Evolutionary conservation across 1,140 invertebrate species (phyloP).

Genomic region (Rhynchophorus ferrugineus): DNA sequence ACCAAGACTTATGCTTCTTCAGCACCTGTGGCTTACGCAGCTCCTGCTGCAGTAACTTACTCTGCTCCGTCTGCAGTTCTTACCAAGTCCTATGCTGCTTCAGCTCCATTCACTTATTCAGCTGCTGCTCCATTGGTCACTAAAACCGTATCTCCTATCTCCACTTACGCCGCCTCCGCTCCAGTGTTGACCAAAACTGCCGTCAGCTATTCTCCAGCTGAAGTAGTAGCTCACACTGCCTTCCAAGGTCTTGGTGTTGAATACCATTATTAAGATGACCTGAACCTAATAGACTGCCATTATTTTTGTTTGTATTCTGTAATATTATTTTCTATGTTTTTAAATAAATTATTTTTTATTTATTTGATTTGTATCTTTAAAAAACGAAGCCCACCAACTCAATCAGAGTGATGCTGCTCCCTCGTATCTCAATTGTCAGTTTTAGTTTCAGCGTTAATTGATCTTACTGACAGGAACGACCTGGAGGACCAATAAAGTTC

Average conservation of each 20-base stretch:
- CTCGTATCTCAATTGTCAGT: too few species aligned
- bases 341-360: conserved; percentile 16
- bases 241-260: conserved; percentile 45
- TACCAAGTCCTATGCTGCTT: conserved; percentile 21
- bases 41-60: conserved; percentile 35
- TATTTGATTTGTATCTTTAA: background rate
- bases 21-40: conserved; percentile 36
- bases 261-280: conserved; percentile 43
- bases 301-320: conserved; percentile 8
- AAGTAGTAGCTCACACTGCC: conserved; percentile 45
- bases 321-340: conserved; percentile 6
- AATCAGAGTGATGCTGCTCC: too few species aligned
- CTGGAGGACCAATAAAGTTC: too few species aligned
- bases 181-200: conserved; percentile 45
- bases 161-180: conserved; percentile 41
- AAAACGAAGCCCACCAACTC: too few species aligned
- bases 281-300: background rate
- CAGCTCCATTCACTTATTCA: conserved; percentile 24
- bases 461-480: too few species aligned
- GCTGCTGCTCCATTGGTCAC: conserved; percentile 29
- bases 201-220: conserved; percentile 46
- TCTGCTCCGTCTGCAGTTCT: conserved; percentile 13
- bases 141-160: conserved; percentile 32
- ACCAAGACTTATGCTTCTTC: conserved; percentile 29
- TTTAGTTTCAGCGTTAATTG: too few species aligned